Evolutionary conservation across 2,113 vertebrate genomes (phyloP).

Genomic region (Chaetops frenatus): DNA sequence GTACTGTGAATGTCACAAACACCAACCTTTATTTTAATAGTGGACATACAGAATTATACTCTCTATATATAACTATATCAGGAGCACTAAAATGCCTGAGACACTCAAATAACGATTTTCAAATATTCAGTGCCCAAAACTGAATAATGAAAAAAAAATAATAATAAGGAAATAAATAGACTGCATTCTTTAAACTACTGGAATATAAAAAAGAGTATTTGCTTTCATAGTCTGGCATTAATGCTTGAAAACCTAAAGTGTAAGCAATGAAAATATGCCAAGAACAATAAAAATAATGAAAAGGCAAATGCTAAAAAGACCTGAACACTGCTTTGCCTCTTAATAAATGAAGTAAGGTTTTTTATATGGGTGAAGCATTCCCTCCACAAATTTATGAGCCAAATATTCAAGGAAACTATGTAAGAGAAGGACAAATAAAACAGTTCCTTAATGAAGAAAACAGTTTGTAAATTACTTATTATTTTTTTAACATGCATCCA

Average conservation of each 20-base stretch:
- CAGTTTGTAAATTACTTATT: neutral
- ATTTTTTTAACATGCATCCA: neutral
- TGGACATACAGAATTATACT: neutral
- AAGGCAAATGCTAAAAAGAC: neutral
- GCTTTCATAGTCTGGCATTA: neutral
- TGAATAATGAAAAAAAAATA: neutral
- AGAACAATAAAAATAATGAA: neutral
- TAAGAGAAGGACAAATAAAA: neutral
- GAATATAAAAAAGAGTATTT: neutral
- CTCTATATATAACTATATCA: neutral
- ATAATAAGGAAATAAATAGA: neutral
- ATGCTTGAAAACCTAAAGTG: neutral
- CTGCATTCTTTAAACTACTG: neutral
- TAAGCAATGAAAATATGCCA: neutral
- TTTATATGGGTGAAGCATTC: neutral
- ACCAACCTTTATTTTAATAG: neutral
- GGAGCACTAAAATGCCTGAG: neutral
- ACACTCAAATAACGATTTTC: neutral
- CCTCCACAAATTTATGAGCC: neutral
- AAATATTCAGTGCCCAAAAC: neutral
- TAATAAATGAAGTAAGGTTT: neutral
- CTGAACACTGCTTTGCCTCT: neutral
- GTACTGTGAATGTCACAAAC: neutral
- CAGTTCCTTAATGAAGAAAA: neutral
- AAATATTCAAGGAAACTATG: neutral